Evolutionary conservation across 2,797 vertebrate genomes (phyloP).

Genomic region (Centroberyx gerrardi): DNA sequence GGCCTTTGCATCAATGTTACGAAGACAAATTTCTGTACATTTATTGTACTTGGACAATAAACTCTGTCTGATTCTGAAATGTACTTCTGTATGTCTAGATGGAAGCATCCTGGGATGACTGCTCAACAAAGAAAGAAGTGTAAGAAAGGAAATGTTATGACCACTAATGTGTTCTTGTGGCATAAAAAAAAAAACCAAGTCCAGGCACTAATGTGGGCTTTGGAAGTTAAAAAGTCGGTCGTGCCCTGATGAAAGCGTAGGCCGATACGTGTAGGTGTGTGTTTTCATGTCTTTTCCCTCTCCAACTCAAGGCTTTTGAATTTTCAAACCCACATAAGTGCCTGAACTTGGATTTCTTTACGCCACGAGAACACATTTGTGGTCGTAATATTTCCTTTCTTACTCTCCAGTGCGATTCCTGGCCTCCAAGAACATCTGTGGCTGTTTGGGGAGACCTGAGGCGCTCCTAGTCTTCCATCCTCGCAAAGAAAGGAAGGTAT

Average conservation of each 20-base stretch:
- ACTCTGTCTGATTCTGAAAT: no score
- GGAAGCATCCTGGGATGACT: constrained; percentile 40
- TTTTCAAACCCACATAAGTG: constrained; percentile 61
- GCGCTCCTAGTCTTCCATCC: constrained; percentile 35
- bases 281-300: constrained; percentile 37
- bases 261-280: constrained; percentile 44
- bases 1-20: no score
- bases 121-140: constrained; percentile 45
- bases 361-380: constrained; percentile 56
- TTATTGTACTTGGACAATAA: no score
- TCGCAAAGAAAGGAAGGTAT: constrained; percentile 13
- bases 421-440: constrained; percentile 50
- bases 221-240: background rate
- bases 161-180: constrained; percentile 63
- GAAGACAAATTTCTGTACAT: no score
- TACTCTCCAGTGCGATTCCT: constrained; percentile 49
- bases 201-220: constrained; percentile 40
- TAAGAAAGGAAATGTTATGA: constrained; percentile 52
- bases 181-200: constrained; percentile 13
- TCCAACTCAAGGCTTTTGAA: constrained; percentile 44
- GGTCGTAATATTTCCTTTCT: constrained; percentile 69
- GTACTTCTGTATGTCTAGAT: constrained; percentile 19
- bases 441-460: constrained; percentile 45
- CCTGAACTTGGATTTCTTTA: constrained; percentile 35
- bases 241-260: constrained; percentile 21